These are phyloP conservation scores for Parnassius apollo DNA, from an alignment of 2,888 invertebrate genomes.

Conservation along the genomic window DNA sequence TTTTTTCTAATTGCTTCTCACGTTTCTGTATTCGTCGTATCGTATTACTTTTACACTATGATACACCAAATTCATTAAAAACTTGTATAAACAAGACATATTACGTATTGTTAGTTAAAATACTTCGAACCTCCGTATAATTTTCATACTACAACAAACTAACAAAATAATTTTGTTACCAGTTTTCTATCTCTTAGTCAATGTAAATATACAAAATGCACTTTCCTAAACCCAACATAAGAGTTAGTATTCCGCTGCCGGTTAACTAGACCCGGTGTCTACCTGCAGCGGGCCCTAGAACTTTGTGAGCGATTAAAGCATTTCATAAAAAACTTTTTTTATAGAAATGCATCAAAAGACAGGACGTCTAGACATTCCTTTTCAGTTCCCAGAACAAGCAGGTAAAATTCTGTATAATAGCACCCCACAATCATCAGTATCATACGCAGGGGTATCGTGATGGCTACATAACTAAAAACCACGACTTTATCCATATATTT, in stretches of 20 bases:
- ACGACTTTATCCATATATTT: constrained; percentile 10
- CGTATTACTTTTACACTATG: too few relatives aligned
- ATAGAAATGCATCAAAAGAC: constrained; percentile 71
- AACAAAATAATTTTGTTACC: constrained; percentile 37
- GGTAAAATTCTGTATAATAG: constrained; percentile 58
- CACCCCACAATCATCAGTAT: background rate
- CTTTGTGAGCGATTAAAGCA: constrained; percentile 61
- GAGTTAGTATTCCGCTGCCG: constrained; percentile 51
- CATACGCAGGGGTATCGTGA: constrained; percentile 1
- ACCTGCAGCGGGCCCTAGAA: constrained; percentile 73
- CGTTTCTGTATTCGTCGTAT: too few relatives aligned
- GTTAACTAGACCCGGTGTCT: constrained; percentile 42
- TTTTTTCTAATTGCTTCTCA: too few relatives aligned
- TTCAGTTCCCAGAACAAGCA: constrained; percentile 66
- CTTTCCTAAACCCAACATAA: constrained; percentile 54
- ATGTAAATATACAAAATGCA: constrained; percentile 46
- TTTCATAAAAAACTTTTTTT: constrained; percentile 64
- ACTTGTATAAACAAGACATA: too few relatives aligned
- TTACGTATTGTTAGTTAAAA: background rate
- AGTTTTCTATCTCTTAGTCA: constrained; percentile 29
- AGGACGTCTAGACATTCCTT: constrained; percentile 75
- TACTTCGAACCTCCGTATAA: background rate
- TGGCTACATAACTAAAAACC: constrained; percentile 22
- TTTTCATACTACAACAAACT: constrained; percentile 24
- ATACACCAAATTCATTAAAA: too few relatives aligned